Evolutionary conservation across 2,113 vertebrate genomes (phyloP).

Genomic region (Gobio gobio): DNA sequence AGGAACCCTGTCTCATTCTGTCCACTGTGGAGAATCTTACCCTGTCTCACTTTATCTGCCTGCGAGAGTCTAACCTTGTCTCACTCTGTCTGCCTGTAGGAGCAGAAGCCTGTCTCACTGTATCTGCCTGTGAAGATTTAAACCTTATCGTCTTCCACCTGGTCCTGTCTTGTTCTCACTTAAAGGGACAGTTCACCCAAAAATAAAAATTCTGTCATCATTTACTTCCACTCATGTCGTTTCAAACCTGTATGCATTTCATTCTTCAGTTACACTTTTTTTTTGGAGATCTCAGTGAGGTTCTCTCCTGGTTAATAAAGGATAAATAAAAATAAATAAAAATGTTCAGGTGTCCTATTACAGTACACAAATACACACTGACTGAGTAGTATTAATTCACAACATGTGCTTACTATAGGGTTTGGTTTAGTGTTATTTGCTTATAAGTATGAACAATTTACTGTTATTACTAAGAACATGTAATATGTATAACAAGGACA

Average conservation of each 20-base stretch:
- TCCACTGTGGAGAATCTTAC: not conserved
- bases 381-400: not conserved
- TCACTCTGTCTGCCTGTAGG: not conserved
- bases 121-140: not conserved
- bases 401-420: not conserved
- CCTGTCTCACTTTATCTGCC: not conserved
- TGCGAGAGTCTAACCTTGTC: not conserved
- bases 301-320: too few relatives aligned
- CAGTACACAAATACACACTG: not conserved
- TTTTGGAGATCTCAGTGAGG: too few relatives aligned
- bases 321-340: too few relatives aligned
- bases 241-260: not conserved
- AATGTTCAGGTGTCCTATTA: too few relatives aligned
- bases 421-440: too few relatives aligned
- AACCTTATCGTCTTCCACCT: not conserved
- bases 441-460: not conserved
- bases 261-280: too few relatives aligned
- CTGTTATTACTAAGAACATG: not conserved
- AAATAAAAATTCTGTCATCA: not conserved
- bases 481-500: not conserved
- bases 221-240: not conserved
- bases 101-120: slow-evolving; percentile 6
- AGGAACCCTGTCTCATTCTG: not conserved
- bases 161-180: not conserved
- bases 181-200: not conserved